Evolutionary conservation across 2,888 invertebrate species (phyloP), one percentile per base, ranked within the genome.

Genomic region (Drosophila aldrichi): DNA sequence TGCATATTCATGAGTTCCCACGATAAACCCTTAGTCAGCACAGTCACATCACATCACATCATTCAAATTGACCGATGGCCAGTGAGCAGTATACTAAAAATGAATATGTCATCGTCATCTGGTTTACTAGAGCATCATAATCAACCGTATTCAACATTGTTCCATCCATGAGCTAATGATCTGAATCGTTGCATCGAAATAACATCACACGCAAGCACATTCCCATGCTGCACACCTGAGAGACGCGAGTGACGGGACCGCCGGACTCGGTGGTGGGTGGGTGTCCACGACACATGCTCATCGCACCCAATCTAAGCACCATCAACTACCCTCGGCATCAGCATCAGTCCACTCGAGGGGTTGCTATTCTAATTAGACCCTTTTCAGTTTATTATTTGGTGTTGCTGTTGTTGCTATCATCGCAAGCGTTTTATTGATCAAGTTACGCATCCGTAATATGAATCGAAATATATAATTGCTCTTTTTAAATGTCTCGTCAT

Each of bases 21-120:
- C 90, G 86, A 58, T 79, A 56, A 70, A 62, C 55, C 57, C 63
- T 10, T 44, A n/a, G 38, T 38, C 16, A 36, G 25, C 34, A n/a
- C 14, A 51, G 36, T 29, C 56, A 36, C 34, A 38, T 57, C 69
- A 10, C 48, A 38, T 44, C 69, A 57, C 56, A 68, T 70, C 68
- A 62, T 14, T 58, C 32, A 43, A 80, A 67, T 59, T 72, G 73
- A 55, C 61, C 70, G 49, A 44, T 67, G 68, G 41, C 20, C 58
- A 71, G 43, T 10, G 38, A 41, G 40, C 10, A 41, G 52, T 36
- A 18, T 67, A 57, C 62, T 52, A 74, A 84, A 78, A 82, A 82
- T 79, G 85, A 82, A 84, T 80, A 82, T 85, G 90, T 90, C 91
- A 91, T 91, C 81, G 91, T 91, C 91, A 91, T 91, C 91, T 91